phyloP scores from a whole-genome alignment of 2,797 vertebrate species.

The Bradypodion ventrale region DNA sequence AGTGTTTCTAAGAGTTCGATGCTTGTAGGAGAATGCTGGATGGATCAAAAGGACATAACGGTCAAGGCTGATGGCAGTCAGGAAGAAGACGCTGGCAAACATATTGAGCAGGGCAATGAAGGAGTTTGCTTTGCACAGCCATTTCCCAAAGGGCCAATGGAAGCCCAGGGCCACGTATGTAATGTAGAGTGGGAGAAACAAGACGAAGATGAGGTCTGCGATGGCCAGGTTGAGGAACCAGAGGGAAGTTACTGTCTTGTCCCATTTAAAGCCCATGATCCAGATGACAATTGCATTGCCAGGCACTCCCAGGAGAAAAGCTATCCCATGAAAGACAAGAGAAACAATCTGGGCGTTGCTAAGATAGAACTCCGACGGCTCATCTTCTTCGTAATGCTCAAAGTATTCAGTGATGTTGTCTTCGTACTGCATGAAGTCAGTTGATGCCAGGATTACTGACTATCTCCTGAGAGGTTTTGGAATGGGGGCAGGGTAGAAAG shows the following conservation, averaged over 20 bases:
- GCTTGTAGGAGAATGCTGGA: slow-evolving; percentile 79
- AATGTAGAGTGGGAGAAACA: slow-evolving; percentile 91
- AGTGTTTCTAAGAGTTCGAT: slow-evolving; percentile 80
- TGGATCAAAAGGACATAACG: slow-evolving; percentile 86
- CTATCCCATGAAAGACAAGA: slow-evolving; percentile 85
- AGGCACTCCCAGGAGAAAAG: slow-evolving; percentile 87
- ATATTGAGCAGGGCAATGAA: slow-evolving; percentile 92
- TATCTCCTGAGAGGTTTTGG: slow-evolving; percentile 44
- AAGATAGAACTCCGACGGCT: slow-evolving; percentile 69
- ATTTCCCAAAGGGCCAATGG: slow-evolving; percentile 90
- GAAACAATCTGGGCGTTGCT: slow-evolving; percentile 85
- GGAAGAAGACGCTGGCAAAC: slow-evolving; percentile 94
- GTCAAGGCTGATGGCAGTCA: slow-evolving; percentile 91
- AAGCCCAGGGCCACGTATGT: slow-evolving; percentile 90
- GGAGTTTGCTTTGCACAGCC: slow-evolving; percentile 91
- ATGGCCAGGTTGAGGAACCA: slow-evolving; percentile 95
- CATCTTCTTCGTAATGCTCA: slow-evolving; percentile 80
- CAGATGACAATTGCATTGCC: slow-evolving; percentile 93
- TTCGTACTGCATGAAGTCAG: slow-evolving; percentile 65
- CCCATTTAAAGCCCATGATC: slow-evolving; percentile 91
- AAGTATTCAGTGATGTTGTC: slow-evolving; percentile 78
- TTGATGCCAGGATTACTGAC: slow-evolving; percentile 62
- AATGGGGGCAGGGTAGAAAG: neutral
- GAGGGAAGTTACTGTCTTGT: slow-evolving; percentile 86
- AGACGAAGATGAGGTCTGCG: slow-evolving; percentile 93